A percentile compares a stretch with the other conserved stretches of the same genome.
Evolutionary conservation across 2,888 invertebrate species (phyloP).

Genomic region (Cistogaster globosa): DNA sequence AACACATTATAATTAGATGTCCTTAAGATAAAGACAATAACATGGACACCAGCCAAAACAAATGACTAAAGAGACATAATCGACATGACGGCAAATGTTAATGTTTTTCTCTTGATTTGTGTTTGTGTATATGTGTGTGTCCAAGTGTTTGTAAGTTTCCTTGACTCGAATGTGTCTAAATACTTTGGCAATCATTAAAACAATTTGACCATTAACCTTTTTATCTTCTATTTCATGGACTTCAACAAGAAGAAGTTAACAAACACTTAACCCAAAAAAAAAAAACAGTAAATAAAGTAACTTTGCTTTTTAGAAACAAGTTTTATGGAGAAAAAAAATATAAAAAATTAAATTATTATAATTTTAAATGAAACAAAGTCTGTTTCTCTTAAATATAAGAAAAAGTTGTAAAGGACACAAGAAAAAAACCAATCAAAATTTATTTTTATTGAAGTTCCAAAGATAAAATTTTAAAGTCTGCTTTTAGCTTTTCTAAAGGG

Average conservation of each 20-base stretch:
- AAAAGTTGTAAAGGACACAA: background rate
- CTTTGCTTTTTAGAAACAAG: constrained; percentile 39
- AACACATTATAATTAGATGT: constrained; percentile 28
- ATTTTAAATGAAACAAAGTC: constrained; percentile 34
- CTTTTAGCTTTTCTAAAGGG: too few species aligned
- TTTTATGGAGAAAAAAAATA: background rate
- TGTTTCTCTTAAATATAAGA: background rate
- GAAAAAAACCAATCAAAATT: too few species aligned
- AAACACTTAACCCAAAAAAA: background rate
- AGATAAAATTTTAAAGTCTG: too few species aligned
- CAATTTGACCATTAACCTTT: constrained; percentile 63
- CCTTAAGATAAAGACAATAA: constrained; percentile 24
- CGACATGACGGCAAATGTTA: constrained; percentile 47
- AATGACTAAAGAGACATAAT: constrained; percentile 29
- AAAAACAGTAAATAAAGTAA: constrained; percentile 21
- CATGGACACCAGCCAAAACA: constrained; percentile 4
- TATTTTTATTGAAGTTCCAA: too few species aligned
- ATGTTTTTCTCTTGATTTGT: constrained; percentile 10
- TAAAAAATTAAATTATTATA: constrained; percentile 17
- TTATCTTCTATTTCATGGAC: constrained; percentile 46
- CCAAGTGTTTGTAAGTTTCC: background rate
- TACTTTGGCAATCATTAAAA: constrained; percentile 46
- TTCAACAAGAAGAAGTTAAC: constrained; percentile 3
- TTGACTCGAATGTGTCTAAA: constrained; percentile 21
- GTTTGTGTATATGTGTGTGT: background rate